Evolutionary conservation across 1,140 invertebrate genomes (phyloP), one percentile per base, ranked within the genome.

Genomic region (Drosophila asahinai): DNA sequence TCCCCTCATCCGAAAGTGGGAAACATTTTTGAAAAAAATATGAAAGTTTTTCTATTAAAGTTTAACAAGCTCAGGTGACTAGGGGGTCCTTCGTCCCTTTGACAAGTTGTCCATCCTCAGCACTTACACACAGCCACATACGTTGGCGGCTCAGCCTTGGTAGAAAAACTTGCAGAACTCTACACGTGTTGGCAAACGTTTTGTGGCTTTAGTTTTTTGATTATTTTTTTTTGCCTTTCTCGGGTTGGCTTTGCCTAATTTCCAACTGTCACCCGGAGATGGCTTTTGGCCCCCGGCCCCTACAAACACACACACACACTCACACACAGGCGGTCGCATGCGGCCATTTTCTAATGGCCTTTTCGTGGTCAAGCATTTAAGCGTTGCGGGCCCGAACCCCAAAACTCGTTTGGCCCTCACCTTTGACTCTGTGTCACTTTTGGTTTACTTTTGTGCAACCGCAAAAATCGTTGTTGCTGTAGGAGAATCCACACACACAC

Each of bases 321-420:
- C 38, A 60, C 15, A 49, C 60, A 66, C 22, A 47, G 36, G 22
- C 17, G 36, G 14, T 38, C 51, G 49, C 30, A 65, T 54, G 61
- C 79, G 83, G 57, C 84, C 83, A 77, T 83, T 89, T 90, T 82
- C 72, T 90, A 91, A 90, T 90, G 86, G 79, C 86, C 79, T 86
- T 90, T 90, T 90, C 86, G 86, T 90, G 86, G 86, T 90, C 86
- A 90, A 91, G 86, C 86, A 86, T 90, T 90, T 90, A 90, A 90
- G 86, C 79, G 80, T 78, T 60, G 62, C 65, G 72, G 76, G 71
- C 47, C 66, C 55, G 49, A 63, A 48, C 70, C 75, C 72, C 66
- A 81, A 79, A 62, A 73, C 51, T 61, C 74, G 47, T 81, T 68
- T 45, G 51, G 51, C 74, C 52, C 68, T 80, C 57, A 80, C 70